phyloP scores from a whole-genome alignment of 2,888 invertebrate genomes.

The Hydroisotoma schaefferi region DNA sequence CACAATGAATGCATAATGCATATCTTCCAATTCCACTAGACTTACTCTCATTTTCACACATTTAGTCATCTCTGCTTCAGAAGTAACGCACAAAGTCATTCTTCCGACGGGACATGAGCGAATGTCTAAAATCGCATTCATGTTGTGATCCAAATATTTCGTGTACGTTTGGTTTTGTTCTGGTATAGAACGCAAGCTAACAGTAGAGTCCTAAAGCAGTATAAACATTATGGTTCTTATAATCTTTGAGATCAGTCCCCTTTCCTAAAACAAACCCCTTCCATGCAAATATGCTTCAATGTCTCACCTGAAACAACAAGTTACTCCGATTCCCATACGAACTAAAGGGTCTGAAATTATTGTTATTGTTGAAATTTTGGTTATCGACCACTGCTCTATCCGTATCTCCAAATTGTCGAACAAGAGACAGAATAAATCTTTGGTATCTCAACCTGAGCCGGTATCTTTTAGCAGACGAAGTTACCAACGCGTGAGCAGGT shows the following conservation, averaged over 20 bases:
- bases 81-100: slow-evolving; percentile 88
- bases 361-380: neutral
- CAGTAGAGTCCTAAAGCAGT: slow-evolving; percentile 65
- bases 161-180: slow-evolving; percentile 74
- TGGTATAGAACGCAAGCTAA: slow-evolving; percentile 62
- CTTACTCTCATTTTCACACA: slow-evolving; percentile 84
- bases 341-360: slow-evolving; percentile 61
- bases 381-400: too few species aligned
- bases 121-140: slow-evolving; percentile 69
- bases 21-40: slow-evolving; percentile 22
- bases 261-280: neutral
- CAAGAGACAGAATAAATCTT: slow-evolving; percentile 50
- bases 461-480: slow-evolving; percentile 70
- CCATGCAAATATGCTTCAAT: neutral
- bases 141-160: slow-evolving; percentile 66
- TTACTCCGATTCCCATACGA: slow-evolving; percentile 72
- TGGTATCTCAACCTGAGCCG: slow-evolving; percentile 56
- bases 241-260: neutral
- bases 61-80: slow-evolving; percentile 82
- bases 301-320: slow-evolving; percentile 69
- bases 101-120: slow-evolving; percentile 76
- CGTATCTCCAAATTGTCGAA: slow-evolving; percentile 48
- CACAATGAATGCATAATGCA: neutral
- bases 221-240: neutral
- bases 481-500: slow-evolving; percentile 78